A percentile compares a stretch with the other conserved stretches of the same genome.
Conservation (phyloP, 2,888 invertebrate species). For the Exocentrus adspersus region DNA sequence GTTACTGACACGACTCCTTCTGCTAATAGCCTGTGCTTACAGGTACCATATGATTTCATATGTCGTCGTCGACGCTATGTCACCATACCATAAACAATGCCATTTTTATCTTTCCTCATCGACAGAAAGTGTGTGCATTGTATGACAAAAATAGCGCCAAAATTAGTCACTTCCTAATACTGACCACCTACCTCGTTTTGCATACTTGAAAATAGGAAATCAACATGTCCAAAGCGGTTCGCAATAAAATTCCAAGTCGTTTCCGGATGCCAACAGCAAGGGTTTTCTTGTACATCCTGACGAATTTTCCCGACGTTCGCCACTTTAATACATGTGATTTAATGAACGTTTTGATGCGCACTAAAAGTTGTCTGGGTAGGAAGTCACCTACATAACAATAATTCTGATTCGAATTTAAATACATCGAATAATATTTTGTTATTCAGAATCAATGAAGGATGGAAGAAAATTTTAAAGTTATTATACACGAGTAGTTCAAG, state of each 20-base stretch:
- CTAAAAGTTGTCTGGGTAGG: constrained; percentile 1
- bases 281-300: not conserved
- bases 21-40: not conserved
- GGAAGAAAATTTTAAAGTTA: too few species aligned
- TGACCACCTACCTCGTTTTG: constrained; percentile 20
- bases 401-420: constrained; percentile 4
- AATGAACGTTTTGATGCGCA: not conserved
- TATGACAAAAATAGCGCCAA: not conserved
- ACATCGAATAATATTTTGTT: not conserved
- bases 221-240: not conserved
- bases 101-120: not conserved
- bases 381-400: constrained; percentile 11
- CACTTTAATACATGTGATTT: not conserved
- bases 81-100: not conserved
- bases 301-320: not conserved
- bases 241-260: constrained; percentile 1
- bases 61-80: not conserved
- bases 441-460: not conserved
- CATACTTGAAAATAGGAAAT: constrained; percentile 2
- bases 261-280: not conserved
- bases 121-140: not conserved
- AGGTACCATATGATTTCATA: not conserved
- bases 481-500: too few species aligned
- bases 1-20: not conserved
- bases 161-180: constrained; percentile 7